Conservation (phyloP, 2,797 vertebrate genomes). For the Betta splendens region DNA sequence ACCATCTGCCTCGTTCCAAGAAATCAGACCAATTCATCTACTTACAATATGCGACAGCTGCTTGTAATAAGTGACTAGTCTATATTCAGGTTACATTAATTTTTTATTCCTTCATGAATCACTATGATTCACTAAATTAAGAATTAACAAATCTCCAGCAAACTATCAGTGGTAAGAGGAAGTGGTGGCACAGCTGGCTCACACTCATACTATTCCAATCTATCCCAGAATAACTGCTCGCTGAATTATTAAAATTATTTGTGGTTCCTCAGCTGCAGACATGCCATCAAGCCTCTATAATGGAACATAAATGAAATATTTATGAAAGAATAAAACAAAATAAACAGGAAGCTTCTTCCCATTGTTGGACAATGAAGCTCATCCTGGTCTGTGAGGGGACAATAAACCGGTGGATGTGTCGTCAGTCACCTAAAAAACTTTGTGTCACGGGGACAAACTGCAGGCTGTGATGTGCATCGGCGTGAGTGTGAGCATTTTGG, state of each 20-base stretch:
- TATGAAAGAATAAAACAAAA: slow-evolving; percentile 63
- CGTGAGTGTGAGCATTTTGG: slow-evolving; percentile 37
- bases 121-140: neutral
- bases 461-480: slow-evolving; percentile 39
- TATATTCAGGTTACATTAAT: neutral
- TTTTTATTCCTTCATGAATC: too few relatives aligned
- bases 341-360: slow-evolving; percentile 65
- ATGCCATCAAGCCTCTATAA: slow-evolving; percentile 49
- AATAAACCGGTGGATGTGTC: slow-evolving; percentile 54
- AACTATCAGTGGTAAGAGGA: slow-evolving; percentile 24
- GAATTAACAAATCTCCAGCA: neutral
- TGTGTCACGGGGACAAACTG: slow-evolving; percentile 40
- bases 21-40: too few relatives aligned
- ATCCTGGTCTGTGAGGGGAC: slow-evolving; percentile 49
- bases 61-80: neutral
- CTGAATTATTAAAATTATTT: slow-evolving; percentile 67
- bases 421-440: neutral
- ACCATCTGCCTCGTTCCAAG: too few relatives aligned
- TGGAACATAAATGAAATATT: slow-evolving; percentile 68
- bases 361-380: slow-evolving; percentile 49
- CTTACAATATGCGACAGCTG: too few relatives aligned
- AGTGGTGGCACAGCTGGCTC: slow-evolving; percentile 13
- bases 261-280: slow-evolving; percentile 51
- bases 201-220: slow-evolving; percentile 8
- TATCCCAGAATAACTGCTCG: slow-evolving; percentile 27